Evolutionary conservation across 2,113 vertebrate genomes (phyloP), one percentile per base, ranked within the genome.

Genomic region (Ellobius talpinus): DNA sequence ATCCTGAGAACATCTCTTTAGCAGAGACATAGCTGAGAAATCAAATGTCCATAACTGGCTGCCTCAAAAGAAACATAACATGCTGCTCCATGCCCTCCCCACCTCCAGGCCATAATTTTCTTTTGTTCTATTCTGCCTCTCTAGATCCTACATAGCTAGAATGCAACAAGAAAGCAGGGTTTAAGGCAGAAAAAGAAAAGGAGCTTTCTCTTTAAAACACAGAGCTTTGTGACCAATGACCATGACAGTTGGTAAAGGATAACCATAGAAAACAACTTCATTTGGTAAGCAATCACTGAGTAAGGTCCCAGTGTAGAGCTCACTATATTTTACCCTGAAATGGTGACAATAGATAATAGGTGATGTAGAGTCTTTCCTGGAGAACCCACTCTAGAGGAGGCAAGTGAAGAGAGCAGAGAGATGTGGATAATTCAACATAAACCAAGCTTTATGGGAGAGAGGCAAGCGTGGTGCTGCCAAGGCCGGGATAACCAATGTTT

Each of bases 1-100:
- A 36, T 33, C 31, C 84, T 66, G 42, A 86, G 8, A 36, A 66
- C 17, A 21, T 33, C 6, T 45, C 9, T 47, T 66, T 42, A 85
- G 26, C 42, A 97, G 78, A 97, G 94, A 89, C 85, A 82, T 89
- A 96, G 92, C 68, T 24, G 63, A 91, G 90, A 94, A 91, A 81
- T 73, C 81, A 93, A 61, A 87, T 76, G 81, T 39, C 85, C 65
- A 87, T 63, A 81, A 88, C 89, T 89, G 36, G 45, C 39, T 87
- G 95, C 78, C 74, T 84, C 89, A 65, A 77, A 97, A 36, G 7
- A 74, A 84, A 91, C 7, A 10, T 21, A 68, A 86, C 7, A 24
- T 11, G 39, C 2, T 45, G 2, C 58, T 52, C 0, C n/a, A 74
- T 5, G 24, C 1, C 65, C 11, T 72, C 23, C 8, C 73, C 50